Evolutionary conservation across 2,888 invertebrate species (phyloP), one percentile per base, ranked within the genome.

Genomic region (Octonoba sinensis): DNA sequence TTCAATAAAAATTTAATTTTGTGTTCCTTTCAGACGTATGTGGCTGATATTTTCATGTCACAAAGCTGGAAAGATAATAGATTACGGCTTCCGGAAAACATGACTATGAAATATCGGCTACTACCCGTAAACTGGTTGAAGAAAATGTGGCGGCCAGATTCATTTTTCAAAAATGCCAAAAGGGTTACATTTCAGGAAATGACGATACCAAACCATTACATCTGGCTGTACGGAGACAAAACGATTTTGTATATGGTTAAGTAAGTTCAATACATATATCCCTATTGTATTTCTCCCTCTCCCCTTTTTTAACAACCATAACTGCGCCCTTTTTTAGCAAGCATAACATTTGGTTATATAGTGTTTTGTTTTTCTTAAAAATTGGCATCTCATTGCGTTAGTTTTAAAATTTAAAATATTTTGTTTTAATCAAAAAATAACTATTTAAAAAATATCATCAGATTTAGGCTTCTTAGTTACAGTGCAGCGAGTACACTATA

Each of bases 61-160:
- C 96, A 96, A 91, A 95, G 95, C 86, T 96, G 96, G 96, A 91
- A 95, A 36, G 96, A 96, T 89, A 95, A 95, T 77, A 91, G 96
- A 36, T 91, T 96, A 27, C 92, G 95, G 70, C 90, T 96, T 69
- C 96, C 96, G 16, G 95, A 95, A 89, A 95, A 96, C 88, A 95
- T 96, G 95, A 95, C 95, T 87, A 95, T 95, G 87, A 95, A 95
- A 87, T 96, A 96, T 89, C 91, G 95, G 84, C 95, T 96, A 87
- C 90, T 96, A 73, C 95, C 96, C 87, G 95, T 96, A 24, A 95
- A 94, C 86, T 96, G 95, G 95, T 90, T 96, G 13, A 86, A 86
- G 89, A 92, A 92, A 88, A 96, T 96, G 88, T 96, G 96, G 96
- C 91, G 96, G 77, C 96, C 96, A 0, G 96, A 96, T 89, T 95